Conservation (phyloP, 2,113 vertebrate genomes). For the Pampusana beccarii region DNA sequence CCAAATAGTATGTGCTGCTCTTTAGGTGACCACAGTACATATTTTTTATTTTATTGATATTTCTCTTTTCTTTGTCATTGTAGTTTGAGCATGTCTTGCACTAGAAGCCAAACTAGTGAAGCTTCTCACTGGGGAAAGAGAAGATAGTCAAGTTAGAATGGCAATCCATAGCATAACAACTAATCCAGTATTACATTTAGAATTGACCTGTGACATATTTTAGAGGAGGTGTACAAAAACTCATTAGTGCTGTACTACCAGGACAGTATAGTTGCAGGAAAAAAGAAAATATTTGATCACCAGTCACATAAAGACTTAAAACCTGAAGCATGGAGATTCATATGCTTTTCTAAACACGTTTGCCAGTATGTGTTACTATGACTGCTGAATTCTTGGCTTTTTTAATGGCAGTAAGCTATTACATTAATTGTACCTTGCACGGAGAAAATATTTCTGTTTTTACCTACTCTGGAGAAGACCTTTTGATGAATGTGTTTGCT, state of each 20-base stretch:
- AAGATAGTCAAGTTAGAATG: neutral
- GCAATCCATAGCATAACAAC: neutral
- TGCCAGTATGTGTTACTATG: neutral
- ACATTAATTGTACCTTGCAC: neutral
- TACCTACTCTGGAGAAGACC: neutral
- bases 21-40: neutral
- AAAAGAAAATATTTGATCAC: neutral
- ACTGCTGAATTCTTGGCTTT: neutral
- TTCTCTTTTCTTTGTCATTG: neutral
- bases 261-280: neutral
- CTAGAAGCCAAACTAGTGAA: neutral
- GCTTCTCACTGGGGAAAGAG: neutral
- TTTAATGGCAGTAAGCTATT: neutral
- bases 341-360: neutral
- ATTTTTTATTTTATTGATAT: neutral
- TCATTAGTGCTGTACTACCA: neutral
- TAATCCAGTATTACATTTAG: neutral
- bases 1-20: neutral
- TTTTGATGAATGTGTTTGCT: neutral
- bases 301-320: neutral
- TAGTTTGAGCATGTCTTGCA: neutral
- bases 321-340: neutral
- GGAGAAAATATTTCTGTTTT: neutral
- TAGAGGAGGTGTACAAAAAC: neutral
- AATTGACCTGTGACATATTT: neutral